Evolutionary conservation across 2,113 vertebrate species (phyloP).

Genomic region (Lophochroa leadbeateri): DNA sequence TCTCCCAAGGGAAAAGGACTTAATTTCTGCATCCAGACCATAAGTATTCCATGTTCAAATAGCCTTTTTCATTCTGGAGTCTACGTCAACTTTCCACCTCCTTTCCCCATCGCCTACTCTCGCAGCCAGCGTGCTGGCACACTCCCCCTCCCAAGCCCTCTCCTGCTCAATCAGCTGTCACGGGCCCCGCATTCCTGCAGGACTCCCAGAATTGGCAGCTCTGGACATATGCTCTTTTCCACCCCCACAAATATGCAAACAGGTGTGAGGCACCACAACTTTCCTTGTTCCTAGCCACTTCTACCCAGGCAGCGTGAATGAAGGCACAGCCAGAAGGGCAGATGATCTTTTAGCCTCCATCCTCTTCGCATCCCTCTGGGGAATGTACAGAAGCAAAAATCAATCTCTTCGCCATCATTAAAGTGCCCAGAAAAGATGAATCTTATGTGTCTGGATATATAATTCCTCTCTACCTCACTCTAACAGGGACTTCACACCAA

Average conservation of each 20-base stretch:
- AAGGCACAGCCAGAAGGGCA: background rate
- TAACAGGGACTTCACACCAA: background rate
- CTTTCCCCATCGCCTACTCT: background rate
- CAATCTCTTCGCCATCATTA: rapidly evolving
- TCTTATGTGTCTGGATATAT: background rate
- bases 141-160: background rate
- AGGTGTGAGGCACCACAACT: slow-evolving; percentile 53
- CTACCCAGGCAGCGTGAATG: background rate
- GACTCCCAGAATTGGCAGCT: slow-evolving; percentile 33
- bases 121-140: background rate
- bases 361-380: rapidly evolving
- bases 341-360: background rate
- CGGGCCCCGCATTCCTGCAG: slow-evolving; percentile 6
- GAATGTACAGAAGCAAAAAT: background rate
- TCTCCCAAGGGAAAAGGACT: background rate
- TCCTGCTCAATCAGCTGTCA: slow-evolving; percentile 62
- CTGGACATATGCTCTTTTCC: slow-evolving; percentile 67
- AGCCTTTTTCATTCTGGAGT: background rate
- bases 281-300: background rate
- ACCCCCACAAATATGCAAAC: slow-evolving; percentile 67
- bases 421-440: background rate
- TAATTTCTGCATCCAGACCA: background rate
- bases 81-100: background rate
- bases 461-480: background rate
- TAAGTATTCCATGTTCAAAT: background rate